Conservation (phyloP, 2,797 vertebrate genomes). For the Pseudopleuronectes americanus region DNA sequence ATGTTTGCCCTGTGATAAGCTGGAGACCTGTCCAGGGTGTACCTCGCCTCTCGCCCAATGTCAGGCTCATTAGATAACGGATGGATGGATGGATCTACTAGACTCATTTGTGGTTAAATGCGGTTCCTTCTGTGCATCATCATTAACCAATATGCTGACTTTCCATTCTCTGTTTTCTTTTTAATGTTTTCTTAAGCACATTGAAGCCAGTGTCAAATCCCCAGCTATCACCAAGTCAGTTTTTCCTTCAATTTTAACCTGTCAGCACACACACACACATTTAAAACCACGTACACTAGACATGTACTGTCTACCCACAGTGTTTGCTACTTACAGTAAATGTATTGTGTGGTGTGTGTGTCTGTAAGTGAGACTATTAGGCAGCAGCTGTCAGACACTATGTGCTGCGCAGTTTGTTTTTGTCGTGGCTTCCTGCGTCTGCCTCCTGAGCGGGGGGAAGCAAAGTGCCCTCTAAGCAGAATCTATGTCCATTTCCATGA, state of each 20-base stretch:
- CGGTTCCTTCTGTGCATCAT: too few species aligned
- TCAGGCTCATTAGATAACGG: too few species aligned
- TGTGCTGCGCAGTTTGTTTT: constrained; percentile 71
- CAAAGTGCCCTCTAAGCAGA: constrained; percentile 83
- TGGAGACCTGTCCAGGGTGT: too few species aligned
- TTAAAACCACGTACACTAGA: not conserved
- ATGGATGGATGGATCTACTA: not conserved
- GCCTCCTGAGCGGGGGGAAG: constrained; percentile 75
- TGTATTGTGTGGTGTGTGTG: not conserved
- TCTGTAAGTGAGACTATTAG: constrained; percentile 21
- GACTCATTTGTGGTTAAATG: constrained; percentile 2
- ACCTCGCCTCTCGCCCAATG: too few species aligned
- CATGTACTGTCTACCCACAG: not conserved
- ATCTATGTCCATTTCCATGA: constrained; percentile 79
- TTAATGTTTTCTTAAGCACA: constrained; percentile 47
- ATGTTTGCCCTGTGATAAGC: too few species aligned
- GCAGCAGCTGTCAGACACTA: constrained; percentile 48
- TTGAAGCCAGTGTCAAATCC: constrained; percentile 26
- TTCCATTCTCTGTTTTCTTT: constrained; percentile 38
- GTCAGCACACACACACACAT: constrained; percentile 8
- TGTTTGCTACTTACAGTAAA: not conserved
- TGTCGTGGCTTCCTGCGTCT: constrained; percentile 78
- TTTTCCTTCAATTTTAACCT: constrained; percentile 48
- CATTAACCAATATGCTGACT: constrained; percentile 51
- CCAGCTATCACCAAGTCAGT: constrained; percentile 44